These are phyloP conservation scores for Oscheius onirici DNA, from an alignment of 2,888 invertebrate genomes.

Conservation along the genomic window DNA sequence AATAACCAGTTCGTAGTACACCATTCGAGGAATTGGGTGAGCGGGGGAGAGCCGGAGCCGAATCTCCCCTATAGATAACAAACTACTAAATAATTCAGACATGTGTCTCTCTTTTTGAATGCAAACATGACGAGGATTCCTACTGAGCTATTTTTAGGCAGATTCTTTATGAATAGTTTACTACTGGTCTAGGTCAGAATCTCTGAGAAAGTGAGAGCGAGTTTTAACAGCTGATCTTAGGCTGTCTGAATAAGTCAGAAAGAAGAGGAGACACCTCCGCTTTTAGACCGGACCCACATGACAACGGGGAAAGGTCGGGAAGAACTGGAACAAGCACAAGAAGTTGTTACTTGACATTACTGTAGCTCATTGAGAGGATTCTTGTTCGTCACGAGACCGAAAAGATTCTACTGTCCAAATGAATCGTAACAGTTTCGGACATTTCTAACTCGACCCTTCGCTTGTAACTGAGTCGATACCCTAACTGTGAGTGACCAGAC, in stretches of 20 bases:
- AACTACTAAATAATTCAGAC: neutral
- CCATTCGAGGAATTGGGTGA: neutral
- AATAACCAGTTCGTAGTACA: neutral
- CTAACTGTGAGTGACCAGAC: no score
- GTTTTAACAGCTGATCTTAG: neutral
- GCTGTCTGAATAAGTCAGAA: neutral
- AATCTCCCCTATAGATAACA: conserved; percentile 12
- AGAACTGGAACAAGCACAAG: neutral
- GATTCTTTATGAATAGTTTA: neutral
- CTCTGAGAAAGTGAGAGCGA: neutral
- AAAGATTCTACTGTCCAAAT: no score
- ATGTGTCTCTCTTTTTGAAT: neutral
- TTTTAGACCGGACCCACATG: neutral
- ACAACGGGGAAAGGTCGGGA: neutral
- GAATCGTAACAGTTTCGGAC: no score
- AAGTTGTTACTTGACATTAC: neutral
- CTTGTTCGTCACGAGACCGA: no score
- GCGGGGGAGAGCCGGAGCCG: neutral
- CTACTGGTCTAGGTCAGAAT: neutral
- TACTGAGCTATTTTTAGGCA: neutral
- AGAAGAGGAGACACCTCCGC: neutral
- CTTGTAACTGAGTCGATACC: no score
- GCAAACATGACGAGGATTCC: neutral
- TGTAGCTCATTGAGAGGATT: no score
- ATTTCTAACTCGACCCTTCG: neutral